These are phyloP conservation scores for Athene noctua DNA, from an alignment of 2,113 vertebrate genomes.

Conservation along the genomic window DNA sequence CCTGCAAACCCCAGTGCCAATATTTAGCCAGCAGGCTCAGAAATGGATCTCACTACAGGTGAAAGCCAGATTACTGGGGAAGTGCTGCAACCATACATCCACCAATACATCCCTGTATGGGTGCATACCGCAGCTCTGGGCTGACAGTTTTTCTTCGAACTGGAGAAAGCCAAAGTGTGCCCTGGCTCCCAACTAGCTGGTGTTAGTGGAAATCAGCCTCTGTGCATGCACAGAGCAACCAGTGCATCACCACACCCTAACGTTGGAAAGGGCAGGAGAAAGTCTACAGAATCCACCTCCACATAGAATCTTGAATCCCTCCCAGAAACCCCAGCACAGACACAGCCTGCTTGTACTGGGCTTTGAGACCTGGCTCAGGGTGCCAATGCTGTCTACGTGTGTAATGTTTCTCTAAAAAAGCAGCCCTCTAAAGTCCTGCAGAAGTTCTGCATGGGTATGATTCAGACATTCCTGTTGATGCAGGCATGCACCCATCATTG, in stretches of 20 bases:
- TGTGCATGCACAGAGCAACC: background rate
- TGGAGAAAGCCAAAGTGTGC: background rate
- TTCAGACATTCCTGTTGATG: background rate
- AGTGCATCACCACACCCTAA: background rate
- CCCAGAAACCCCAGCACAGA: background rate
- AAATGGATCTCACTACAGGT: background rate
- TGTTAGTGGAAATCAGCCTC: background rate
- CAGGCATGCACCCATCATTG: background rate
- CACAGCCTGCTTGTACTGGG: background rate
- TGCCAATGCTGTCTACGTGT: fast-evolving
- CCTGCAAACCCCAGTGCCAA: fast-evolving
- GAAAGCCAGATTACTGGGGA: background rate
- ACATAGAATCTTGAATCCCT: background rate
- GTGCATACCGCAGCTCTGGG: background rate
- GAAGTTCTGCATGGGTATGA: fast-evolving
- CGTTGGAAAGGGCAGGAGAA: background rate
- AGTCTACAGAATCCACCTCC: background rate
- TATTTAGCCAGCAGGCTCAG: background rate
- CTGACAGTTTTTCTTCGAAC: background rate
- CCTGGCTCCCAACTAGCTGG: fast-evolving
- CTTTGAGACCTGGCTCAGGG: background rate
- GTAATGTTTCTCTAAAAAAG: background rate
- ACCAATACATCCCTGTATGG: background rate
- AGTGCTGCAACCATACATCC: background rate
- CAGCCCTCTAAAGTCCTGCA: background rate